A percentile compares a stretch with the other conserved stretches of the same genome.
Evolutionary conservation across 2,113 vertebrate species (phyloP).

Genomic region (Anhinga anhinga): DNA sequence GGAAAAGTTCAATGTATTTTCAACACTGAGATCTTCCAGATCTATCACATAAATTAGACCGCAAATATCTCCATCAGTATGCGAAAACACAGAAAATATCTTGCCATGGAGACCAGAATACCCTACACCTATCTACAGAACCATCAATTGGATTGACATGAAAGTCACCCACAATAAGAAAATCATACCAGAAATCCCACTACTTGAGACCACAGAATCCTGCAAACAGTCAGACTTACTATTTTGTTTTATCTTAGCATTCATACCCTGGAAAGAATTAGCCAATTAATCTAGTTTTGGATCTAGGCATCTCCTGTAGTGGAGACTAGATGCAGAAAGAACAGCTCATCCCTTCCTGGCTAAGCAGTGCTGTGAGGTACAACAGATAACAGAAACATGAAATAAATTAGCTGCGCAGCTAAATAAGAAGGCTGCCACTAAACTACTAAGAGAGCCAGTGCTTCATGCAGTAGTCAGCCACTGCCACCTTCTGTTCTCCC

Average conservation of each 20-base stretch:
- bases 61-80: not conserved
- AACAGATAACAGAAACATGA: not conserved
- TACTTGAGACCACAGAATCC: not conserved
- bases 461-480: not conserved
- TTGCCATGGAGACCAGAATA: not conserved
- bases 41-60: not conserved
- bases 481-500: slow-evolving; percentile 38
- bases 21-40: not conserved
- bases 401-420: not conserved
- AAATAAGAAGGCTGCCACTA: not conserved
- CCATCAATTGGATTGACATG: not conserved
- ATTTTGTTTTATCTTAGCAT: not conserved
- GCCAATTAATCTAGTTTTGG: not conserved
- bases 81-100: not conserved
- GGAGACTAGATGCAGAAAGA: not conserved
- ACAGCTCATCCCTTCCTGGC: not conserved
- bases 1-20: not conserved
- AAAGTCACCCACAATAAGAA: not conserved
- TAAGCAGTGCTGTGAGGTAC: not conserved
- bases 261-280: not conserved
- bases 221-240: not conserved
- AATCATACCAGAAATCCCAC: not conserved
- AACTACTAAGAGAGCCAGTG: not conserved
- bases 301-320: not conserved
- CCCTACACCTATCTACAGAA: not conserved